Conservation (phyloP, 2,797 vertebrate genomes). For the Melanotaenia maccullochi region DNA sequence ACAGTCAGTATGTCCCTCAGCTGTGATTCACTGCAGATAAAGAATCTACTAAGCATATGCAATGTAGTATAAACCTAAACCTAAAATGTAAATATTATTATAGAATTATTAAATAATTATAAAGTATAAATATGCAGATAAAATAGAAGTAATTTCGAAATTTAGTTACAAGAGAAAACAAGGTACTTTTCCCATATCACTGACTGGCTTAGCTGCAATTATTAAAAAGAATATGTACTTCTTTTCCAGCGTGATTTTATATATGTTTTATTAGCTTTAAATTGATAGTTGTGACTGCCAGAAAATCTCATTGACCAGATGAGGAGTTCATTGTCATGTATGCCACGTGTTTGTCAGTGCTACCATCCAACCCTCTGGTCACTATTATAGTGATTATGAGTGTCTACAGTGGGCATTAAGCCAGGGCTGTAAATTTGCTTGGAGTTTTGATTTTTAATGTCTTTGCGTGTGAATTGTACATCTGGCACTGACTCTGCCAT, state of each 20-base stretch:
- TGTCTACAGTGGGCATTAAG: slow-evolving; percentile 55
- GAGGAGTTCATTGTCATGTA: slow-evolving; percentile 17
- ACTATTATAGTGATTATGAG: slow-evolving; percentile 54
- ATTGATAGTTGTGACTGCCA: neutral
- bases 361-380: slow-evolving; percentile 22
- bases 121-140: neutral
- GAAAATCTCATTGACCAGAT: slow-evolving; percentile 12
- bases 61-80: neutral
- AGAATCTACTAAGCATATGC: neutral
- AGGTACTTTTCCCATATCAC: neutral
- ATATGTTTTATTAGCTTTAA: slow-evolving; percentile 5
- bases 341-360: slow-evolving; percentile 21
- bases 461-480: slow-evolving; percentile 42
- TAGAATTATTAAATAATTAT: neutral
- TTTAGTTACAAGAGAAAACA: neutral
- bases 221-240: neutral
- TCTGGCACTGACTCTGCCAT: slow-evolving; percentile 56
- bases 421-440: slow-evolving; percentile 62
- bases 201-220: neutral
- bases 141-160: neutral
- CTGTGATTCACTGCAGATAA: neutral
- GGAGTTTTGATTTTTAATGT: slow-evolving; percentile 42
- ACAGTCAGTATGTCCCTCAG: neutral
- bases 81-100: neutral
- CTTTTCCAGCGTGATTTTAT: slow-evolving; percentile 1